These are phyloP conservation scores for Diphyllodes magnificus DNA, from an alignment of 2,113 vertebrate genomes.

Conservation along the genomic window DNA sequence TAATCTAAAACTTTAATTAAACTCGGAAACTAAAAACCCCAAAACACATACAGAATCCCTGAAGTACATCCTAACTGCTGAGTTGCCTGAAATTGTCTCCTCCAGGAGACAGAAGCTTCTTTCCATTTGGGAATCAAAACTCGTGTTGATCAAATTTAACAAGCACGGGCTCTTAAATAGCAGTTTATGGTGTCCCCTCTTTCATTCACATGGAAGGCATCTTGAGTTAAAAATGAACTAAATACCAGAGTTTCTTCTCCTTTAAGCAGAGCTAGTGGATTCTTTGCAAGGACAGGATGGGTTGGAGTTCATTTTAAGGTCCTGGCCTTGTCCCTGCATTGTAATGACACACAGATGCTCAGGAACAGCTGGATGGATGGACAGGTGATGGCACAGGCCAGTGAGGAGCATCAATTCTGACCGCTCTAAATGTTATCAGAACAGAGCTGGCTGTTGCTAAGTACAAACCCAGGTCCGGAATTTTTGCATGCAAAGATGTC, in stretches of 20 bases:
- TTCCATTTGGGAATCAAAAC: background rate
- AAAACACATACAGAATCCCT: background rate
- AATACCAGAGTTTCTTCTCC: background rate
- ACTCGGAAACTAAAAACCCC: background rate
- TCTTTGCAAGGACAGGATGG: background rate
- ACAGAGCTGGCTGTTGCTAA: background rate
- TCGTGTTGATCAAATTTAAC: background rate
- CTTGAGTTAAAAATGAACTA: background rate
- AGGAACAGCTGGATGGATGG: background rate
- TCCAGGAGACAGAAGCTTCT: background rate
- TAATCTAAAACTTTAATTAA: background rate
- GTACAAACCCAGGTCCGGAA: background rate
- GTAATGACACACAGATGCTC: background rate
- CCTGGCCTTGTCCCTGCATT: background rate
- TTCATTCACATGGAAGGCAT: fast-evolving
- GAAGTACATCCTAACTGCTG: background rate
- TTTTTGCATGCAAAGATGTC: background rate
- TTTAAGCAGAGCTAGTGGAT: background rate
- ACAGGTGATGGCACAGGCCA: background rate
- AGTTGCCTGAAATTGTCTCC: background rate
- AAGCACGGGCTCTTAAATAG: fast-evolving
- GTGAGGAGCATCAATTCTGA: background rate
- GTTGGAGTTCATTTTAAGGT: background rate
- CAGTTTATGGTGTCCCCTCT: background rate
- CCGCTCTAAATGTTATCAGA: background rate